Evolutionary conservation across 2,888 invertebrate species (phyloP).

Genomic region (Taphrorychus bicolor): DNA sequence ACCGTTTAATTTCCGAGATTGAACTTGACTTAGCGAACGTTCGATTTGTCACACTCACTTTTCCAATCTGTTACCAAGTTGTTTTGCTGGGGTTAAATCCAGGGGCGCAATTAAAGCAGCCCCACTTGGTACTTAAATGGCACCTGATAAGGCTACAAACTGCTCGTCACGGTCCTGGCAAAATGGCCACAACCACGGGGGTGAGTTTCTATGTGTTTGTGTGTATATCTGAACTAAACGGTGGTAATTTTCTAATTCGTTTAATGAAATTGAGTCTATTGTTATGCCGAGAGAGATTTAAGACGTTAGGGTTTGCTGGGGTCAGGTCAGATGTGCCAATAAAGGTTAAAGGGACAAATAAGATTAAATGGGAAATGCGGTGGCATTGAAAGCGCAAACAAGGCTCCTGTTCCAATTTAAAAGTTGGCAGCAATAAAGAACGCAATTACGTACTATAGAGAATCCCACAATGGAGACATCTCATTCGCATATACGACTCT

Average conservation of each 20-base stretch:
- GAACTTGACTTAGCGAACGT: conserved; percentile 53
- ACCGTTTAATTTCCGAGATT: conserved; percentile 54
- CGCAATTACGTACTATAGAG: conserved; percentile 35
- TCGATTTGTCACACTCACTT: conserved; percentile 58
- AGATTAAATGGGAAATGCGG: conserved; percentile 22
- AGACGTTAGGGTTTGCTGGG: conserved; percentile 19
- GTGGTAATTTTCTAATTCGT: conserved; percentile 52
- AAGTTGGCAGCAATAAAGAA: conserved; percentile 13
- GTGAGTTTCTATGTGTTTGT: conserved; percentile 21
- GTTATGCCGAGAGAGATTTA: conserved; percentile 35
- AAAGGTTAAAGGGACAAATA: conserved; percentile 14
- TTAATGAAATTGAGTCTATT: conserved; percentile 42
- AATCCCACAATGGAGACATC: conserved; percentile 48
- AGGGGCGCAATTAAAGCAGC: conserved; percentile 3
- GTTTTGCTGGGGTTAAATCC: conserved; percentile 35
- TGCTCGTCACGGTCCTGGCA: conserved; percentile 19
- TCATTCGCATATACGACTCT: conserved; percentile 48
- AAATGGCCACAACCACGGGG: conserved; percentile 12
- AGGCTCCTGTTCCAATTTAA: conserved; percentile 2
- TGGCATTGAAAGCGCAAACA: background rate
- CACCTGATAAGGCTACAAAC: background rate
- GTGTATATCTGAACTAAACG: conserved; percentile 48
- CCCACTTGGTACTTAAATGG: background rate
- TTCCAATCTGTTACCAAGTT: conserved; percentile 55
- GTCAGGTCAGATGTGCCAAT: conserved; percentile 33